These are phyloP conservation scores for Melipona beecheii DNA, from an alignment of 2,888 invertebrate species.

Conservation along the genomic window DNA sequence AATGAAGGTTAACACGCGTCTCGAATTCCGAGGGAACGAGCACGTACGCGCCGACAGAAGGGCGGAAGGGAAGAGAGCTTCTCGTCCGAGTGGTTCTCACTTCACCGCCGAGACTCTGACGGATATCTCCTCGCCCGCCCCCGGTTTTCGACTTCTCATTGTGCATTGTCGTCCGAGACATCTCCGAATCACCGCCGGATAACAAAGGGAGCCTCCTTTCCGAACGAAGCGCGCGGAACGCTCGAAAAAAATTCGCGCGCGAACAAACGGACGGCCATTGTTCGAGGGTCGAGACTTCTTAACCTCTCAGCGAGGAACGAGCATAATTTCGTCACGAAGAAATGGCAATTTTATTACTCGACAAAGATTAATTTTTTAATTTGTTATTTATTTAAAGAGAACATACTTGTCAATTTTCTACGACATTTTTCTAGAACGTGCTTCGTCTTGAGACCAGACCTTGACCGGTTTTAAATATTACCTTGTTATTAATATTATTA, in stretches of 20 bases:
- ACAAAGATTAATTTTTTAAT: too few species aligned
- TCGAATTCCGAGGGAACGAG: conserved; percentile 30
- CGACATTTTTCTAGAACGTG: too few species aligned
- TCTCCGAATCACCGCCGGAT: conserved; percentile 26
- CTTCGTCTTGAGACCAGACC: too few species aligned
- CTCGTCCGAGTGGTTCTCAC: conserved; percentile 1
- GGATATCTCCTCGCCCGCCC: conserved; percentile 10
- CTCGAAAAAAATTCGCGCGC: conserved; percentile 40
- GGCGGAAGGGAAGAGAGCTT: conserved; percentile 13
- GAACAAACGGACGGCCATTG: conserved; percentile 34
- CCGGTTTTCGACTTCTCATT: conserved; percentile 22
- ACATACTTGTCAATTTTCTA: too few species aligned
- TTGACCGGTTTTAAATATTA: too few species aligned
- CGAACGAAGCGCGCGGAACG: conserved; percentile 7
- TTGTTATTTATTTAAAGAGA: too few species aligned
- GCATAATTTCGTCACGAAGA: too few species aligned
- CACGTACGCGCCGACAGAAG: conserved; percentile 18
- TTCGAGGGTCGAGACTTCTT: conserved; percentile 4
- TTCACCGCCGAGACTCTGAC: conserved; percentile 10
- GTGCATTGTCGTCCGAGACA: conserved; percentile 26
- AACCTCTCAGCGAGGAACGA: neutral
- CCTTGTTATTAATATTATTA: too few species aligned
- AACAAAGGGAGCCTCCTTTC: conserved; percentile 35
- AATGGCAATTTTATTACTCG: too few species aligned
- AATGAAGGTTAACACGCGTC: conserved; percentile 62